Percentiles rank a stretch among this genome's conserved stretches.
phyloP scores from a whole-genome alignment of 2,113 vertebrate genomes.

The Centropus unirufus region DNA sequence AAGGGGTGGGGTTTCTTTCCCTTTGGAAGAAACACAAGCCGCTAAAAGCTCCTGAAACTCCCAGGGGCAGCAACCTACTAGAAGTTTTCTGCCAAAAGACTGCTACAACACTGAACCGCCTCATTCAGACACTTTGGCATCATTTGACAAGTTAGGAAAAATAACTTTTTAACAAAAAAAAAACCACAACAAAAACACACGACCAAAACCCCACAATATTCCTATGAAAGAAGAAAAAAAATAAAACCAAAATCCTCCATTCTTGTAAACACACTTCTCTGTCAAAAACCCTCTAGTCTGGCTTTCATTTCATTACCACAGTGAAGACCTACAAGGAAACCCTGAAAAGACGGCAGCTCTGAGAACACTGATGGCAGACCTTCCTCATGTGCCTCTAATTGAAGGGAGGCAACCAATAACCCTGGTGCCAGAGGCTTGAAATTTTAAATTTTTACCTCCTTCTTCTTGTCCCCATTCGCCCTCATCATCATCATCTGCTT shows the following conservation, averaged over 20 bases:
- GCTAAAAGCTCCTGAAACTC: background rate
- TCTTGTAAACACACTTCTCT: background rate
- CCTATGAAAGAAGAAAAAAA: background rate
- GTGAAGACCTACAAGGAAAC: background rate
- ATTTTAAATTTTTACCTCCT: slow-evolving; percentile 70
- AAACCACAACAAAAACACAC: no score
- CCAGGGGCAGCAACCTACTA: background rate
- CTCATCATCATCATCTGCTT: slow-evolving; percentile 75
- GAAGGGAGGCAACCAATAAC: background rate
- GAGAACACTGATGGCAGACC: background rate
- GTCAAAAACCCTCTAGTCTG: background rate
- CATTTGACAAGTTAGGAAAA: background rate
- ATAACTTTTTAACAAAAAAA: background rate
- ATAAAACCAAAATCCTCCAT: background rate
- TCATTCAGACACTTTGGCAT: background rate
- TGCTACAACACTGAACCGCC: background rate
- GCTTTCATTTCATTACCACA: background rate
- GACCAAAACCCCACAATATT: background rate
- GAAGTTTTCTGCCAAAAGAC: background rate
- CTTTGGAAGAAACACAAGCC: background rate
- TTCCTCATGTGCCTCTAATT: background rate
- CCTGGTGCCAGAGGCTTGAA: background rate
- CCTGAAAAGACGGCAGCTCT: background rate
- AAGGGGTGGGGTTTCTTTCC: background rate
- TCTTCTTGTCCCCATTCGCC: slow-evolving; percentile 86